Conservation (phyloP, 2,113 vertebrate species). For the Carollia perspicillata region DNA sequence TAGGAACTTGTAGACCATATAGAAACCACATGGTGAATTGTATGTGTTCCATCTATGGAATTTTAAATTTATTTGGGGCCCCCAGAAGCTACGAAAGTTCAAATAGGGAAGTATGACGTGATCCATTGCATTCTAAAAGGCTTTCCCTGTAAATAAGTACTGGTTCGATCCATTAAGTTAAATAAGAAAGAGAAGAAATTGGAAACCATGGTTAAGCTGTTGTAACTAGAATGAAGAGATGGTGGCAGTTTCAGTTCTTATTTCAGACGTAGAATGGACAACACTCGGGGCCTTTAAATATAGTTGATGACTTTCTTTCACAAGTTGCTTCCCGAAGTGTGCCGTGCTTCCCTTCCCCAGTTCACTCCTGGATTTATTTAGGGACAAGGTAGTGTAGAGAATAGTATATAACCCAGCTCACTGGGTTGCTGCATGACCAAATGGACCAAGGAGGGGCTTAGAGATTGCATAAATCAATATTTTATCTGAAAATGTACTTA, state of each 20-base stretch:
- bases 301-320: background rate
- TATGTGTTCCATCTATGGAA: background rate
- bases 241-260: background rate
- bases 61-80: background rate
- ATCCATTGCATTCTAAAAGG: background rate
- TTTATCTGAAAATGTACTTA: background rate
- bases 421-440: background rate
- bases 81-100: background rate
- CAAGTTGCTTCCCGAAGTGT: background rate
- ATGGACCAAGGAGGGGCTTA: background rate
- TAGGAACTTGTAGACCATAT: background rate
- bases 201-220: background rate
- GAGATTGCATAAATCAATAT: background rate
- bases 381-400: background rate
- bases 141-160: background rate
- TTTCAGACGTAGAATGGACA: constrained; percentile 15
- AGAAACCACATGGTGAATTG: background rate
- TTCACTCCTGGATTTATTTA: background rate
- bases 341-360: background rate
- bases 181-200: background rate
- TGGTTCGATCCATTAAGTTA: background rate
- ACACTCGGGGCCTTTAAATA: background rate
- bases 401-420: background rate
- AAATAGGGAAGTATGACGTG: background rate
- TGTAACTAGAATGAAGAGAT: background rate